These are phyloP conservation scores for Alentia gelatinosa DNA, from an alignment of 2,888 invertebrate genomes.

Conservation along the genomic window DNA sequence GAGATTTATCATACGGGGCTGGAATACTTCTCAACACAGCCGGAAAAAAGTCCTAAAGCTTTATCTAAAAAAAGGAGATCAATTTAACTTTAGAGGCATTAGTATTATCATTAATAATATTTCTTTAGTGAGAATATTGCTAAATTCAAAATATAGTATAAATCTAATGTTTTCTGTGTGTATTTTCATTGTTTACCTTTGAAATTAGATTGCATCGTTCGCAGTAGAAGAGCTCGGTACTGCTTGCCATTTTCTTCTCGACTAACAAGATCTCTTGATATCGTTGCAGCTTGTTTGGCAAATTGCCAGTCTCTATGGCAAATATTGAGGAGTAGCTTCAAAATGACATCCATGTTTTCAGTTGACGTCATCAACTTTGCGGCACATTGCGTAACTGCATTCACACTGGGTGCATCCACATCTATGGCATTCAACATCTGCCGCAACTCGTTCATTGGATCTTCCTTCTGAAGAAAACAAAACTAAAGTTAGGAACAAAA, in stretches of 20 bases:
- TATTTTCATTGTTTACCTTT: conserved; percentile 72
- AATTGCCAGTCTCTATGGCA: conserved; percentile 6
- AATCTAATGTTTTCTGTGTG: too few species aligned
- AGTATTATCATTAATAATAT: too few species aligned
- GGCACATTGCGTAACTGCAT: neutral
- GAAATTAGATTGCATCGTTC: conserved; percentile 73
- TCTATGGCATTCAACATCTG: neutral
- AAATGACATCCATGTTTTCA: neutral
- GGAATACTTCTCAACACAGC: too few species aligned
- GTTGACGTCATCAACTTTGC: neutral
- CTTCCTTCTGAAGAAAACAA: neutral
- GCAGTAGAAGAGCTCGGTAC: conserved; percentile 69
- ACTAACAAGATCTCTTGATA: neutral
- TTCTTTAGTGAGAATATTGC: too few species aligned
- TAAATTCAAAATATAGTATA: too few species aligned
- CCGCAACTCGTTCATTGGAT: neutral
- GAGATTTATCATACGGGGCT: too few species aligned
- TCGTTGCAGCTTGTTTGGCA: neutral
- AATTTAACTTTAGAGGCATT: too few species aligned
- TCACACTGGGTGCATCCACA: neutral
- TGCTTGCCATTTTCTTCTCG: conserved; percentile 66
- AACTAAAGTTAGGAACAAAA: too few species aligned
- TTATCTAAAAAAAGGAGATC: too few species aligned
- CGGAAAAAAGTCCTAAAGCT: too few species aligned
- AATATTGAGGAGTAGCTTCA: neutral